Conservation (phyloP, 2,113 vertebrate genomes). For the Bungarus multicinctus region DNA sequence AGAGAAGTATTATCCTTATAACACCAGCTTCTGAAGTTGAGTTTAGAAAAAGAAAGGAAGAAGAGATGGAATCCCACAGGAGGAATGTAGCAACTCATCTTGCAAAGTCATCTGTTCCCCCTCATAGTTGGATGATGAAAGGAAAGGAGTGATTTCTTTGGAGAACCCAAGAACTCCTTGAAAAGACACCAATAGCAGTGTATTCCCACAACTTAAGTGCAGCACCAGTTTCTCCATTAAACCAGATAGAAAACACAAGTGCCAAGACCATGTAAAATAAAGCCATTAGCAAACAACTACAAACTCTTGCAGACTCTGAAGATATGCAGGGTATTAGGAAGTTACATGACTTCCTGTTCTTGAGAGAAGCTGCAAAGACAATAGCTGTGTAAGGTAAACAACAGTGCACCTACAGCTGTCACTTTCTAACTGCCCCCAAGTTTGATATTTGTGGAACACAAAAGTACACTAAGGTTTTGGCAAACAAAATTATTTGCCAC, state of each 20-base stretch:
- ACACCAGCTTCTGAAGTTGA: not conserved
- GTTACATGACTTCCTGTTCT: not conserved
- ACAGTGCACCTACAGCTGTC: not conserved
- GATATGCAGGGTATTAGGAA: not conserved
- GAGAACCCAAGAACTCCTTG: not conserved
- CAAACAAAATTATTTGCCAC: not conserved
- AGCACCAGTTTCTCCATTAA: not conserved
- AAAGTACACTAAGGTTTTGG: not conserved
- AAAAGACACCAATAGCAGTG: not conserved
- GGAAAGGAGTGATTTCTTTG: not conserved
- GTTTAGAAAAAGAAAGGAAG: not conserved
- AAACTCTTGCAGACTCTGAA: not conserved
- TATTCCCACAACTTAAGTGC: not conserved
- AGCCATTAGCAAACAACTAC: not conserved
- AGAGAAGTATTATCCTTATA: not conserved
- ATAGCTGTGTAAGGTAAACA: not conserved
- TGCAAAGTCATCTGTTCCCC: not conserved
- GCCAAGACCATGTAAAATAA: not conserved
- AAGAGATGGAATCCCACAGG: not conserved
- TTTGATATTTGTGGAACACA: not conserved
- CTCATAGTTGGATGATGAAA: not conserved
- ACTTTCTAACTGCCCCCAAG: not conserved
- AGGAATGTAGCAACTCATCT: not conserved
- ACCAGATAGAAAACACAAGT: not conserved
- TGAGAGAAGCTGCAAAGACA: not conserved